Evolutionary conservation across 2,888 invertebrate species (phyloP), one percentile per base, ranked within the genome.

Genomic region (Nomada ferruginata): DNA sequence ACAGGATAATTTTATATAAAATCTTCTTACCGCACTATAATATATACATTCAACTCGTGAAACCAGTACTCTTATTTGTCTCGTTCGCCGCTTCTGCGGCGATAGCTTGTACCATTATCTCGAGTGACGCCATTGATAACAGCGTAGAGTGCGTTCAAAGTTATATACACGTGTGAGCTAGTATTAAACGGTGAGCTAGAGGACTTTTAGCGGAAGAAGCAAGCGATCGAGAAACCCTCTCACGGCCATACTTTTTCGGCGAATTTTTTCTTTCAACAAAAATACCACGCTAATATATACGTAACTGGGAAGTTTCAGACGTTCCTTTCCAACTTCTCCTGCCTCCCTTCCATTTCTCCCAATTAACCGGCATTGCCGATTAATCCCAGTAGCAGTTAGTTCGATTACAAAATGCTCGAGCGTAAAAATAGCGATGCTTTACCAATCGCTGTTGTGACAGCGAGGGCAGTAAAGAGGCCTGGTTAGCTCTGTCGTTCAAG

Each of bases 41-140:
- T 36, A 36, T 36, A 36, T 47, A 47, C 47, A 66, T 69, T 36
- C 42, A 53, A 15, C 20, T 61, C 55, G 26, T 36, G 53, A 70
- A 79, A 47, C 44, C 65, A 66, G 52, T 36, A 29, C 29, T 63
- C 52, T 72, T 72, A 47, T 79, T 79, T 69, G 64, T 79, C 63
- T 47, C 69, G 61, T 63, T 29, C 57, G 61, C n/a, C 55, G 74
- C 47, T 76, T 26, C 53, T 52, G 63, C 44, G 29, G 57, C 68
- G 79, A 79, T 70, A 79, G 60, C 50, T 44, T 64, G 53, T 42
- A 73, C 55, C 66, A 80, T 82, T 82, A 82, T 82, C 81, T 80
- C 61, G 60, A 61, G 47, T 60, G 60, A 69, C 72, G 68, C 29
- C 20, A 47, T 63, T 26, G 82, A 80, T 82, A 80, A 80, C 69